Base-by-base conservation (phyloP, 64 coral and sea anemone species). In the Actinia equina region DNA sequence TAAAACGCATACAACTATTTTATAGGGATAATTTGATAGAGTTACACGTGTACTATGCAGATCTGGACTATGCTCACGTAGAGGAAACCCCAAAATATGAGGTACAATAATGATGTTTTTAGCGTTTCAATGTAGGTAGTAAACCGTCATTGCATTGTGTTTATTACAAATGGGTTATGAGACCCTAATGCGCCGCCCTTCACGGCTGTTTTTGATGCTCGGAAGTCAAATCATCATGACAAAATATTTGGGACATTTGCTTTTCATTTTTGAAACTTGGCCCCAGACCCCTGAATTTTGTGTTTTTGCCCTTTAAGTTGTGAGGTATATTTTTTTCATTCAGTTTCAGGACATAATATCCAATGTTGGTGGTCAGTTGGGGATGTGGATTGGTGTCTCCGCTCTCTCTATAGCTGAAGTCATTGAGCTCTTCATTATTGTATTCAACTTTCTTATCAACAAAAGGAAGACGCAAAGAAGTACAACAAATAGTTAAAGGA, bases 301-400 rank as follows among this genome's bases (percentile, higher is more conserved):
- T 37, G 30, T 37, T 37, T 37, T 37, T 37, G 30, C 30, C 30
- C 30, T 37, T 37, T 37, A 37, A 37, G 30, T 37, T 37, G 30
- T 49, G 7, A 49, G 7, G 7, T 8, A 49, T 49, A 6, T 6
- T 49, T 8, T 49, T 65, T 52, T 22, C 10, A 43, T 56, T 59
- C 14, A 87, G 86, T 15, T 87, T 23, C 62, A 77, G 41, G 74
- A 52, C 17, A 41, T 87, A 19, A 87, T 87, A 22, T 77, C 86
- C 76, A 65, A 77, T 37, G 69, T 87, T 20, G 86, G 86, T 71
- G 86, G 86, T 27, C 67, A 87, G 19, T 5, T 87, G 65, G 86
- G 86, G 12, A 87, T 87, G 67, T 87, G 67, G 69, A 77, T 87
- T 78, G 86, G 86, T 55, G 46, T 87, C 5, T 87, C 86, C 16